Conservation (phyloP, 2,113 vertebrate species). For the Phalacrocorax pelagicus region DNA sequence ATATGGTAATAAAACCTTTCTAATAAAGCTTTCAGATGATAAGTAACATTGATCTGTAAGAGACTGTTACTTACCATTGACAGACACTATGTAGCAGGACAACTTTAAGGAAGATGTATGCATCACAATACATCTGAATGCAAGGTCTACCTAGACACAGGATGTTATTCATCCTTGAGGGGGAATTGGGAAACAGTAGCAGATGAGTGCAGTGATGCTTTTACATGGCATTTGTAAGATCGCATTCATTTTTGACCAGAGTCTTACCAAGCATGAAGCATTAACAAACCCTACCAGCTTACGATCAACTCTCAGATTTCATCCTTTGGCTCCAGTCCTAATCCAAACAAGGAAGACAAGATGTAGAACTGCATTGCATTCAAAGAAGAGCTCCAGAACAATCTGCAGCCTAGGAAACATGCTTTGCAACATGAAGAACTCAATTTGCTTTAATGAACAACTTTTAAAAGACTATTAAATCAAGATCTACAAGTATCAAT, state of each 20-base stretch:
- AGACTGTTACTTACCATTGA: background rate
- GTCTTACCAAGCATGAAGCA: background rate
- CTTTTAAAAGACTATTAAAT: background rate
- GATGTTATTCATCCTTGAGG: background rate
- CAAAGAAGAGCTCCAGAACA: background rate
- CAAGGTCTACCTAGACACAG: background rate
- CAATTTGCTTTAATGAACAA: background rate
- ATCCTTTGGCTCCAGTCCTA: background rate
- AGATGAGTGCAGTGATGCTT: background rate
- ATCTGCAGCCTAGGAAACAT: background rate
- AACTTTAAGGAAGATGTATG: background rate
- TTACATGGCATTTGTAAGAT: background rate
- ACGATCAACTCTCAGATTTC: background rate
- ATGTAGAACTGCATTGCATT: background rate
- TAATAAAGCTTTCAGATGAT: background rate
- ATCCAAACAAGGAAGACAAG: background rate
- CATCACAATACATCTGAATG: background rate
- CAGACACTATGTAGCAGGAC: background rate
- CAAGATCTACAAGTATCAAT: background rate
- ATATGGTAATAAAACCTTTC: background rate
- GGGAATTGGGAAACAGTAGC: background rate
- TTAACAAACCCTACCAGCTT: background rate
- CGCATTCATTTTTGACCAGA: background rate
- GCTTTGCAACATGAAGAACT: background rate
- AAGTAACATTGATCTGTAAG: background rate